phyloP scores from a whole-genome alignment of 2,888 invertebrate genomes.

The Odontocolon sp. region DNA sequence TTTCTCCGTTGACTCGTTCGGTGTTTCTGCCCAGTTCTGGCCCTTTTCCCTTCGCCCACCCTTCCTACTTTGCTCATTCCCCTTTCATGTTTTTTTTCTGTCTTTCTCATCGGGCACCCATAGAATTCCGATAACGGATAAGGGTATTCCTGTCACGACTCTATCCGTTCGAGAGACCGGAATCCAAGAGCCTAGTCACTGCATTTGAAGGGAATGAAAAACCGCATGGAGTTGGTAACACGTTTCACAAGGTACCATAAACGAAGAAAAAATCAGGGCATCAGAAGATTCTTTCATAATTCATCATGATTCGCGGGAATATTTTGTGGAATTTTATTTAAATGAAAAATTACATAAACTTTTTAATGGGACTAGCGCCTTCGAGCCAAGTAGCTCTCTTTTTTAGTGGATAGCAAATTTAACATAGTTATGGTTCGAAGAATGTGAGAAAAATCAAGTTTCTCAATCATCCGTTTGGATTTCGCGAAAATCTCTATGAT shows the following conservation, averaged over 20 bases:
- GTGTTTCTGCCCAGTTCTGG: not conserved
- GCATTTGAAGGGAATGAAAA: not conserved
- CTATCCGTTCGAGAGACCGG: conserved; percentile 6
- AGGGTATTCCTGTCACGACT: conserved; percentile 19
- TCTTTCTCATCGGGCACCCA: not conserved
- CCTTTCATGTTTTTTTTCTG: not conserved
- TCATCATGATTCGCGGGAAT: not conserved
- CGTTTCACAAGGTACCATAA: not conserved
- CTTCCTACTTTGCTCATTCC: not conserved
- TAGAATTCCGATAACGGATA: conserved; percentile 26
- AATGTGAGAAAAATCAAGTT: too few relatives aligned
- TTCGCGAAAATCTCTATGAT: too few relatives aligned
- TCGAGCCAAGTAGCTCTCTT: too few relatives aligned
- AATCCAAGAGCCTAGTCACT: not conserved
- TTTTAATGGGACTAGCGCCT: too few relatives aligned
- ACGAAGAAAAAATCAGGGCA: not conserved
- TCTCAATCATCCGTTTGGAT: too few relatives aligned
- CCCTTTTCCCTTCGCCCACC: not conserved
- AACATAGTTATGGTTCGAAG: too few relatives aligned
- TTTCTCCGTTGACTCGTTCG: not conserved
- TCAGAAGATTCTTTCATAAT: not conserved
- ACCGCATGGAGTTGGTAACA: not conserved
- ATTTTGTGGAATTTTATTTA: not conserved
- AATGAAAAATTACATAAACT: too few relatives aligned
- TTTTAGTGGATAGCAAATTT: too few relatives aligned